These are phyloP conservation scores for Cottoperca gobio DNA, from an alignment of 2,797 vertebrate species.

Conservation along the genomic window DNA sequence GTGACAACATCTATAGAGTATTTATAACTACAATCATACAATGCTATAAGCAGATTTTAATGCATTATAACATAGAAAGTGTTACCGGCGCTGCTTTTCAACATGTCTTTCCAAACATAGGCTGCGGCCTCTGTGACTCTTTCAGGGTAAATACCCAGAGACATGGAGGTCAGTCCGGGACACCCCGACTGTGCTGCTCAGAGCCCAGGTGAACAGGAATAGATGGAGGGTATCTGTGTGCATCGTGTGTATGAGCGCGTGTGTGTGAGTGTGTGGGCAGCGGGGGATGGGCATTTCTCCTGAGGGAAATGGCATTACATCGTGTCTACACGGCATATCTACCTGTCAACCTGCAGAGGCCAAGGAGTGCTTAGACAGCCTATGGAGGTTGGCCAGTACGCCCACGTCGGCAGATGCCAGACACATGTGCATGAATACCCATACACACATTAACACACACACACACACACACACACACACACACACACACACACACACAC, in stretches of 20 bases:
- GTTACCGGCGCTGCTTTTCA: neutral
- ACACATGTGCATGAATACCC: conserved; percentile 55
- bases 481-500: neutral
- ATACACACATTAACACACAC: neutral
- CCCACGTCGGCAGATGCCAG: conserved; percentile 67
- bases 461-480: neutral
- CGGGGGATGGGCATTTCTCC: conserved; percentile 52
- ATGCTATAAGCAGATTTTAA: too few species aligned
- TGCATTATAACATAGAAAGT: too few species aligned
- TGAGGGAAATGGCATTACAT: conserved; percentile 69
- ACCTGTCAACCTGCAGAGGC: conserved; percentile 79
- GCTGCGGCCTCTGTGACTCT: conserved; percentile 14
- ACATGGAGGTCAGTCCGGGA: conserved; percentile 44
- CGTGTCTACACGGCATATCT: conserved; percentile 67
- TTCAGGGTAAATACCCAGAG: conserved; percentile 24
- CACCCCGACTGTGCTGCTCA: conserved; percentile 29
- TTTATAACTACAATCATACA: too few species aligned
- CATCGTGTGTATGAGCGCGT: conserved; percentile 14
- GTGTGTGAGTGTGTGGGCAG: conserved; percentile 6
- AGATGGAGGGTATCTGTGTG: conserved; percentile 39
- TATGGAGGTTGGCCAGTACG: conserved; percentile 74
- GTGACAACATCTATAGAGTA: too few species aligned
- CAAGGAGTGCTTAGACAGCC: conserved; percentile 64
- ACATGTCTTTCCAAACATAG: conserved; percentile 16
- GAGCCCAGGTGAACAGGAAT: conserved; percentile 56